phyloP scores from a whole-genome alignment of 1,140 invertebrate species.

The Diachasmimorpha longicaudata region DNA sequence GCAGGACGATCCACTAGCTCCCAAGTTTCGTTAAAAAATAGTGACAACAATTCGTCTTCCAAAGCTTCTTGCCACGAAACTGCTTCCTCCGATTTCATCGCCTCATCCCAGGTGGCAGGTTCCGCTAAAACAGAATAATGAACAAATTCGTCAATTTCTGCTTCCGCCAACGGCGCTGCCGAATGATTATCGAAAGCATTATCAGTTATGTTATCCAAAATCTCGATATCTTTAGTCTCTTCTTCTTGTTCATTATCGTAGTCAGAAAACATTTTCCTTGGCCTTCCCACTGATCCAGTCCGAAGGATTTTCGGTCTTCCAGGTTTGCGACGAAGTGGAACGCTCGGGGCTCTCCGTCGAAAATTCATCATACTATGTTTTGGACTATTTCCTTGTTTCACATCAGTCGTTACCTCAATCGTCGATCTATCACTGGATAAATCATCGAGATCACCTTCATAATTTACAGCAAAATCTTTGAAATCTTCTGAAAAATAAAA shows the following conservation, averaged over 20 bases:
- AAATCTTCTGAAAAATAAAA: not conserved
- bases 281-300: not conserved
- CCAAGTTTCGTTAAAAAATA: conserved; percentile 44
- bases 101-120: conserved; percentile 26
- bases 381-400: not conserved
- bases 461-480: not conserved
- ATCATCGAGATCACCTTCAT: not conserved
- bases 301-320: not conserved
- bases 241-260: not conserved
- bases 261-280: not conserved
- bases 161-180: too few relatives aligned
- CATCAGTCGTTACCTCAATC: not conserved
- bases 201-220: not conserved
- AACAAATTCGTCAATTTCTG: not conserved
- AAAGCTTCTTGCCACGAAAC: conserved; percentile 47
- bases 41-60: conserved; percentile 31
- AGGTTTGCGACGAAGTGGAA: not conserved
- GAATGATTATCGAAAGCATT: not conserved
- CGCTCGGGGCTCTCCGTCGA: not conserved
- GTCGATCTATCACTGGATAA: not conserved
- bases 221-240: not conserved
- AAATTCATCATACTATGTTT: not conserved
- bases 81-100: conserved; percentile 26
- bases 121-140: not conserved
- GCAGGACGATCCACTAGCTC: too few relatives aligned